Percentiles rank a stretch among this genome's conserved stretches.
phyloP scores from a whole-genome alignment of 2,113 vertebrate genomes.

The Dromaius novaehollandiae region DNA sequence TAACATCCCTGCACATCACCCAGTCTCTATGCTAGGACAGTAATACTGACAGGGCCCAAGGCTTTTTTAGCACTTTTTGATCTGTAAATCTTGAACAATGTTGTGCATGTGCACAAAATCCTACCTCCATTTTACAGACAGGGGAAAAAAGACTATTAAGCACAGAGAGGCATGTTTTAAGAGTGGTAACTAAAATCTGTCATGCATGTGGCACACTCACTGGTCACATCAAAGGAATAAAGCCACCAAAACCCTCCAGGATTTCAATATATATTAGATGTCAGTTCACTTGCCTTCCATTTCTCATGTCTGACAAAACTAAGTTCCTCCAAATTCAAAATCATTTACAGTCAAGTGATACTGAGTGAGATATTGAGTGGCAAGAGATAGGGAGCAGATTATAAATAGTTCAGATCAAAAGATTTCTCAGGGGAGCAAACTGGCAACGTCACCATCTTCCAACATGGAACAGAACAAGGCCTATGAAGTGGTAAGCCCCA shows the following conservation, averaged over 20 bases:
- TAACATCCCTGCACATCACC: not conserved
- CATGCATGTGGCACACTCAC: not conserved
- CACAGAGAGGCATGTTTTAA: not conserved
- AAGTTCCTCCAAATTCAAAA: not conserved
- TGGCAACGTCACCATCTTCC: not conserved
- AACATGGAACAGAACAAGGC: not conserved
- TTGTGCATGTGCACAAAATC: not conserved
- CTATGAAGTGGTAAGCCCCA: rapidly evolving
- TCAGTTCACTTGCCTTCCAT: not conserved
- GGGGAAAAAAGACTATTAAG: not conserved
- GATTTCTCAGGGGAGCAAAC: not conserved
- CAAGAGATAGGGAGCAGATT: not conserved
- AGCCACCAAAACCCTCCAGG: not conserved
- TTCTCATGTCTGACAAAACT: not conserved
- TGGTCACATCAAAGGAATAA: not conserved
- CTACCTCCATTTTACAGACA: not conserved
- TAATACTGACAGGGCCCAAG: not conserved
- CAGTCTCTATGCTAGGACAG: not conserved
- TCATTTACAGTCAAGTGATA: not conserved
- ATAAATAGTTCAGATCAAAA: not conserved
- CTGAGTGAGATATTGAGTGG: not conserved
- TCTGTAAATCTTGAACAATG: not conserved
- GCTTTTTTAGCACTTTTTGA: not conserved
- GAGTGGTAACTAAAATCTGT: not conserved
- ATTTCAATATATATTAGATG: not conserved